Conservation (phyloP, 2,888 invertebrate genomes). For the Ophioninae sp. region DNA sequence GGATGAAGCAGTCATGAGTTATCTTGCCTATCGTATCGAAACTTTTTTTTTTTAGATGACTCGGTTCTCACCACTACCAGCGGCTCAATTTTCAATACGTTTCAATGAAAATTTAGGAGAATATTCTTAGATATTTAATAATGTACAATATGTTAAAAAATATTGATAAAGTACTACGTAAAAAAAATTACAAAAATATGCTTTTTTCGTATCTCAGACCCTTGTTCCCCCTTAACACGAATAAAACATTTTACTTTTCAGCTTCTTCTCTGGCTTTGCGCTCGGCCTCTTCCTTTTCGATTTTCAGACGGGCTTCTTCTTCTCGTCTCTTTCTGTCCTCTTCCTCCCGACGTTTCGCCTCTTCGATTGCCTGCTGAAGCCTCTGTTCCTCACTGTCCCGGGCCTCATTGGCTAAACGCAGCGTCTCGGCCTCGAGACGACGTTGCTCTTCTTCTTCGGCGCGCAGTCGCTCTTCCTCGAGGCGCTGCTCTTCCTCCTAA, state of each 20-base stretch:
- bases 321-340: slow-evolving; percentile 89
- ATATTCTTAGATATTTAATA: too few relatives aligned
- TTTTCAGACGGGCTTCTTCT: slow-evolving; percentile 85
- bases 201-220: too few relatives aligned
- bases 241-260: slow-evolving; percentile 82
- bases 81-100: too few relatives aligned
- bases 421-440: slow-evolving; percentile 90
- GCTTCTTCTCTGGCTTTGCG: slow-evolving; percentile 92
- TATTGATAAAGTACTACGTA: too few relatives aligned
- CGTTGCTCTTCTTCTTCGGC: slow-evolving; percentile 93
- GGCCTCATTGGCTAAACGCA: slow-evolving; percentile 90
- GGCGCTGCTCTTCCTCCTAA: slow-evolving; percentile 87
- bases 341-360: slow-evolving; percentile 89
- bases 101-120: not conserved
- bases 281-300: slow-evolving; percentile 89
- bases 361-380: slow-evolving; percentile 86
- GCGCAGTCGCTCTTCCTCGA: slow-evolving; percentile 87
- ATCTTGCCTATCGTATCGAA: too few relatives aligned
- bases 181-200: too few relatives aligned
- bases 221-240: too few relatives aligned
- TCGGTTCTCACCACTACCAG: too few relatives aligned
- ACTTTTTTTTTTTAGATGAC: too few relatives aligned
- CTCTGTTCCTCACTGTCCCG: slow-evolving; percentile 92
- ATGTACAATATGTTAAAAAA: too few relatives aligned
- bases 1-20: too few relatives aligned